A percentile compares a stretch with the other conserved stretches of the same genome.
phyloP scores from a whole-genome alignment of 2,888 invertebrate genomes.

The Lathronympha strigana region DNA sequence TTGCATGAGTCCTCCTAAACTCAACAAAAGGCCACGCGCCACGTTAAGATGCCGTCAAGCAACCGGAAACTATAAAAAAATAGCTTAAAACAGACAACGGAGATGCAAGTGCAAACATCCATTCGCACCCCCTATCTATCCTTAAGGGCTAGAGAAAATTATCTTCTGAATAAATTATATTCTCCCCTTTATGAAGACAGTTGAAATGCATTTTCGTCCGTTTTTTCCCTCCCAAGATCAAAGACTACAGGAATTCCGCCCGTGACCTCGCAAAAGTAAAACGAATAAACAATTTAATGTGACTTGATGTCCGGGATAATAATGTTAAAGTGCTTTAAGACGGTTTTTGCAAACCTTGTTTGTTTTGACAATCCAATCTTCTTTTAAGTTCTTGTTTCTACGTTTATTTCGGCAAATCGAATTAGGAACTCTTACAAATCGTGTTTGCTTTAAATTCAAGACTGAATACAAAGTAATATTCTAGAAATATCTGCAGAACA shows the following conservation, averaged over 20 bases:
- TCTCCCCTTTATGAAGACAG: slow-evolving; percentile 82
- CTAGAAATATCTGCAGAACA: background rate
- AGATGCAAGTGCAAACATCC: slow-evolving; percentile 69
- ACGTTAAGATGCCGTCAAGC: background rate
- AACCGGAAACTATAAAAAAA: slow-evolving; percentile 41
- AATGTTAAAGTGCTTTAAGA: slow-evolving; percentile 75
- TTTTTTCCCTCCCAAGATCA: slow-evolving; percentile 78
- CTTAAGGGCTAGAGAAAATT: slow-evolving; percentile 80
- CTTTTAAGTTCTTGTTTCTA: slow-evolving; percentile 45
- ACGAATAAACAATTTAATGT: slow-evolving; percentile 81
- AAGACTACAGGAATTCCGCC: slow-evolving; percentile 77
- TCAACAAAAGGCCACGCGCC: slow-evolving; percentile 15
- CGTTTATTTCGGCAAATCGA: slow-evolving; percentile 34
- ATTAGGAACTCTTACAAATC: slow-evolving; percentile 26
- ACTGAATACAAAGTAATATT: background rate
- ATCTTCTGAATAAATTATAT: slow-evolving; percentile 84
- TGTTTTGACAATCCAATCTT: slow-evolving; percentile 74
- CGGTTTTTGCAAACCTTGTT: slow-evolving; percentile 66
- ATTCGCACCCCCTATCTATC: slow-evolving; percentile 71
- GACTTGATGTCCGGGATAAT: slow-evolving; percentile 80
- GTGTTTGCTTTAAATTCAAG: slow-evolving; percentile 6
- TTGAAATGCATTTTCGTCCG: slow-evolving; percentile 81
- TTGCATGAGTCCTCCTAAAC: slow-evolving; percentile 25
- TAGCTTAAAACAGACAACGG: slow-evolving; percentile 30
- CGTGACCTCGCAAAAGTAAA: slow-evolving; percentile 78